Evolutionary conservation across 2,113 vertebrate species (phyloP).

Genomic region (Synodontis membranacea): DNA sequence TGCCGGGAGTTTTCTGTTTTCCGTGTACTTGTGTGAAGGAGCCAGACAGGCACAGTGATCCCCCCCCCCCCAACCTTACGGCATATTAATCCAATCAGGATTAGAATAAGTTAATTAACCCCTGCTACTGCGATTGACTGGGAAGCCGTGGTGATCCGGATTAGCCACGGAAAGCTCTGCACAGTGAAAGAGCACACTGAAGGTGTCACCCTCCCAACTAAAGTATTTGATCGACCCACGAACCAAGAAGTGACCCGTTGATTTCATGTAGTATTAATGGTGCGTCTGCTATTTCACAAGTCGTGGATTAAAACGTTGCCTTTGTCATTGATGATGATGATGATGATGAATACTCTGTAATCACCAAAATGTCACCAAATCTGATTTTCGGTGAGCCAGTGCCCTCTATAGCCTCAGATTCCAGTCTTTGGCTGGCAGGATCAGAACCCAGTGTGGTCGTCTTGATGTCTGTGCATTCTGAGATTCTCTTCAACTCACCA

Average conservation of each 20-base stretch:
- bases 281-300: neutral
- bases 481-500: neutral
- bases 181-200: neutral
- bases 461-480: too few relatives aligned
- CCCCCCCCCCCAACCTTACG: slow-evolving; percentile 41
- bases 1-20: neutral
- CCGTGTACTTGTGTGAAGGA: neutral
- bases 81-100: slow-evolving; percentile 69
- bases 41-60: slow-evolving; percentile 29
- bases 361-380: neutral
- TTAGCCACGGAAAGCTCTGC: slow-evolving; percentile 63
- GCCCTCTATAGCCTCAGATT: neutral
- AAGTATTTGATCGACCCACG: slow-evolving; percentile 61
- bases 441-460: neutral
- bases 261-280: neutral
- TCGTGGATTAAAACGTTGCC: neutral
- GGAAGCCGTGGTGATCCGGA: slow-evolving; percentile 62
- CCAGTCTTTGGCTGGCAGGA: neutral
- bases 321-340: neutral
- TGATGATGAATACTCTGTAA: neutral
- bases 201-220: slow-evolving; percentile 34
- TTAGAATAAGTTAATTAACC: slow-evolving; percentile 69
- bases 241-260: neutral
- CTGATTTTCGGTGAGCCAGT: neutral
- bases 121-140: slow-evolving; percentile 54